Base-by-base conservation (phyloP, 2,113 vertebrate genomes). In the Anseranas semipalmata region DNA sequence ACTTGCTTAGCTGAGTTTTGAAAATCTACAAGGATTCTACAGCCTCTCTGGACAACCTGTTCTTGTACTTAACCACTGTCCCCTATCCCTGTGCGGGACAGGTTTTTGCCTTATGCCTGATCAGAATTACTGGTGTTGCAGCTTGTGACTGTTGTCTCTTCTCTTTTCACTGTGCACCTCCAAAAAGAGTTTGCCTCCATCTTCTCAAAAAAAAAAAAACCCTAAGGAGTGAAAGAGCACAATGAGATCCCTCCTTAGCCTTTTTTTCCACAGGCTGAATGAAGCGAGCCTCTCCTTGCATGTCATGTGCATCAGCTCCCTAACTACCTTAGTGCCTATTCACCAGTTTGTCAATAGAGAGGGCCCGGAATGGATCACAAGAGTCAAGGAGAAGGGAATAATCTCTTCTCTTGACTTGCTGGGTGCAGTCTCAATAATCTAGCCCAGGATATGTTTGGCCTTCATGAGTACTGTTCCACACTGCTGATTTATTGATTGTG, bases 31-130 rank as follows among this genome's bases (percentile, higher is more conserved):
- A 35, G 58, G n/a, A 45, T 70, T 60, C 37, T 48, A 76, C 33
- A 65, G 1, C 7, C 4, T 80, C 33, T 73, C 19, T 70, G 30
- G 2, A 9, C 8, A 65, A 8, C 4, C 46, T 4, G 0, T 66
- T 90, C 17, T 28, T 24, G 6, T 46, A 16, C 12, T 82, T 86
- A 58, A 35, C 15, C 10, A 12, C 6, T 70, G 27, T 41, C 27
- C 27, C 17, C 27, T 65, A 6, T 41, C 27, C 15, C 33, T 46
- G 14, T 16, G 3, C 6, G 10, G 4, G 9, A 37, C 28, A 71
- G 35, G 4, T 39, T 71, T 93, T 77, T 87, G 5, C 37, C 37
- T 32, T 78, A 48, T 35, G 91, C 33, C 16, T 5, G 37, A 0
- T 75, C 10, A 75, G 25, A 28, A 59, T 90, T 93, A 72, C 25